phyloP scores from a whole-genome alignment of 2,888 invertebrate genomes.

The Phytoseiulus persimilis region DNA sequence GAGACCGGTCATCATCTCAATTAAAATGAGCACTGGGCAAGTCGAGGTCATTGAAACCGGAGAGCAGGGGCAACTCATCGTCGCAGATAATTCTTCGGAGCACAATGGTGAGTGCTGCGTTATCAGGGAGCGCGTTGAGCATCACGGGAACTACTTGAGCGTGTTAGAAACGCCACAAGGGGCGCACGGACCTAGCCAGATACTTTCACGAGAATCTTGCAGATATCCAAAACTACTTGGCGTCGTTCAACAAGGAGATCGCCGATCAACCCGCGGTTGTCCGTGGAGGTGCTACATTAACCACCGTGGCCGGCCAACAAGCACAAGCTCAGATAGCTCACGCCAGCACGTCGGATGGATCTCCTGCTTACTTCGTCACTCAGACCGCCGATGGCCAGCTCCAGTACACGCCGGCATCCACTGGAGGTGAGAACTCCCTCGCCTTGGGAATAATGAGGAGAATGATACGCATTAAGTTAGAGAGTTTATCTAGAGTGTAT shows the following conservation, averaged over 20 bases:
- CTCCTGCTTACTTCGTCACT: constrained; percentile 25
- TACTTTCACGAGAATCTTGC: constrained; percentile 45
- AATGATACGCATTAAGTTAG: neutral
- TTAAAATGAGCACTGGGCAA: neutral
- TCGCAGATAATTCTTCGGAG: constrained; percentile 22
- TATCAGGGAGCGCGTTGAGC: too few relatives aligned
- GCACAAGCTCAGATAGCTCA: constrained; percentile 39
- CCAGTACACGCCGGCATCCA: constrained; percentile 30
- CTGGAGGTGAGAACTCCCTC: constrained; percentile 18
- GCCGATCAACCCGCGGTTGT: constrained; percentile 41
- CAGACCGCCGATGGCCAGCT: constrained; percentile 33
- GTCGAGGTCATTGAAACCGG: neutral
- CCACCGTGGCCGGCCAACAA: constrained; percentile 40
- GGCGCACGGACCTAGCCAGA: too few relatives aligned
- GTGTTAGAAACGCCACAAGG: too few relatives aligned
- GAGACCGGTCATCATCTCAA: neutral
- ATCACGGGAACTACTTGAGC: too few relatives aligned
- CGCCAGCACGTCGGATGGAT: neutral
- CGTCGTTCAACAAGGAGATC: constrained; percentile 72
- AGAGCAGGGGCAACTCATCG: constrained; percentile 27
- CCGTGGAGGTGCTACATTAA: constrained; percentile 39
- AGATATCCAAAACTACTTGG: constrained; percentile 70
- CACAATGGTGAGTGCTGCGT: neutral
- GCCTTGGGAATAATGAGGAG: neutral
- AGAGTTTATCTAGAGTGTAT: neutral